Evolutionary conservation across 1,140 invertebrate species (phyloP), one percentile per base, ranked within the genome.

Genomic region (Drosophila guanche): DNA sequence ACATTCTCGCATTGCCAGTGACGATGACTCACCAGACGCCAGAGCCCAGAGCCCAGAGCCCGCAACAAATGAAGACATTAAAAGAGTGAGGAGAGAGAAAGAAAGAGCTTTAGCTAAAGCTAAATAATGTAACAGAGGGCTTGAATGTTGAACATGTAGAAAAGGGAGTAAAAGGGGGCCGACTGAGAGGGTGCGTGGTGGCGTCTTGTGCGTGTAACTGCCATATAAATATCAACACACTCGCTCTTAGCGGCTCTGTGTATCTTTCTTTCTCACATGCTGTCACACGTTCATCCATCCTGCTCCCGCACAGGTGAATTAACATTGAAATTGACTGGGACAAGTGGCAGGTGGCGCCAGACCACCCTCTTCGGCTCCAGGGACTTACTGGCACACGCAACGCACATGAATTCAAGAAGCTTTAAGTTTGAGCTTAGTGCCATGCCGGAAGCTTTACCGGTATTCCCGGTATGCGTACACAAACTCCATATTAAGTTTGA

Each of bases 171-270:
- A 16, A 7, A 10, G 20, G 47, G 51, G 7, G 25, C 4, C 16
- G 16, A 12, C 14, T 29, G 61, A 23, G 27, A 23, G 23, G 67
- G 54, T 62, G 68, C 66, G 59, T 54, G 72, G 54, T 12, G 27
- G 7, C 42, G 60, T 47, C 68, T 60, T 72, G 80, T 85, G 80
- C 81, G 81, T 85, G 81, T 77, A 77, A 88, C 77, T 86, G 81
- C 77, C 73, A 86, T 85, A 85, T 85, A 81, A 85, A 85, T 85
- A 85, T 86, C 63, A 63, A 41, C 48, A 65, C 59, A 68, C 52
- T 71, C 27, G 60, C 56, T 43, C 67, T 27, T 48, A 14, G 10
- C 47, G 29, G 42, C 12, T 22, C n/a, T 27, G 6, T 50, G 14
- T 3, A 5, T 37, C 37, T 37, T 37, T 5, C 29, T 3, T 12